Conservation (phyloP, 2,113 vertebrate genomes). For the Xiphophorus hellerii region DNA sequence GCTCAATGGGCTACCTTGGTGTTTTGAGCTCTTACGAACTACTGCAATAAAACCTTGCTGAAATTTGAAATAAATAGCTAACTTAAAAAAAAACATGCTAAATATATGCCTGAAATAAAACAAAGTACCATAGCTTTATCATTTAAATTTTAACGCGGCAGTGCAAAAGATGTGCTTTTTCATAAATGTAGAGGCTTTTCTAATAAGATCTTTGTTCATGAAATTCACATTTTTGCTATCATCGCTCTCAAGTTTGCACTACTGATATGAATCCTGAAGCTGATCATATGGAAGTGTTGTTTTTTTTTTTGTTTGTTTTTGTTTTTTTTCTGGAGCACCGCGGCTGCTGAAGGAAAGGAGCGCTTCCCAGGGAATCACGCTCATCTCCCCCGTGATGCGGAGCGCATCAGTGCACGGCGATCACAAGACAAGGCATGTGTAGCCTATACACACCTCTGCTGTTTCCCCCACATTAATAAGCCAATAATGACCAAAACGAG, state of each 20-base stretch:
- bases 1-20: background rate
- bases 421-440: constrained; percentile 50
- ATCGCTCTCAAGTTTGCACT: background rate
- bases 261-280: no score
- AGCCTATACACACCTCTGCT: background rate
- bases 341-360: constrained; percentile 13
- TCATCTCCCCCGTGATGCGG: constrained; percentile 60
- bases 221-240: background rate
- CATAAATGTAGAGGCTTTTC: background rate
- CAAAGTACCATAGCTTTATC: no score
- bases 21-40: background rate
- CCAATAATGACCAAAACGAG: background rate
- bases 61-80: background rate
- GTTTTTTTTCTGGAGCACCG: background rate
- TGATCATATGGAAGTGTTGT: no score
- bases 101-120: background rate
- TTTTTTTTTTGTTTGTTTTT: no score
- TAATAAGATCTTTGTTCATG: background rate
- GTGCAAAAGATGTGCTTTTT: background rate
- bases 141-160: background rate
- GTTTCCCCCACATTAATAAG: background rate
- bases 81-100: background rate
- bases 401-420: constrained; percentile 48
- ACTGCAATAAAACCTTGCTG: background rate
- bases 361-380: constrained; percentile 55